These are phyloP conservation scores for Drosophila aldrichi DNA, from an alignment of 2,888 invertebrate genomes.

Conservation along the genomic window DNA sequence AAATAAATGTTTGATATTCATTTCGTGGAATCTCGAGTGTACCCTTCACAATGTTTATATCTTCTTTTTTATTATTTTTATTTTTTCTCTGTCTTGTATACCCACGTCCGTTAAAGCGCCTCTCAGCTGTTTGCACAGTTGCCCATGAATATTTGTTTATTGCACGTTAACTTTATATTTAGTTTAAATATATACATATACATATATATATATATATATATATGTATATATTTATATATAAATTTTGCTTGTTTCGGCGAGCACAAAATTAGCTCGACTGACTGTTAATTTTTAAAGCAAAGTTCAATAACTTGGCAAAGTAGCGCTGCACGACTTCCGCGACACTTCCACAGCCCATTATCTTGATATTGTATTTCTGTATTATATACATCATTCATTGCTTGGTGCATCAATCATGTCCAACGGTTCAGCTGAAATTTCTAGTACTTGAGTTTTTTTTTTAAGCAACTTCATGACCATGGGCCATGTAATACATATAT, in stretches of 20 bases:
- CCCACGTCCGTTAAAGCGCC: constrained; percentile 9
- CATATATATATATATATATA: not conserved
- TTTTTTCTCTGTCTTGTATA: not conserved
- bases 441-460: constrained; percentile 13
- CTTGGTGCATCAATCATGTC: constrained; percentile 47
- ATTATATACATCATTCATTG: not conserved
- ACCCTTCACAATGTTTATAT: constrained; percentile 16
- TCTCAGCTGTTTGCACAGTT: constrained; percentile 31
- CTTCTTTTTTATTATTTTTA: not conserved
- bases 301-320: constrained; percentile 53
- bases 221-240: no score
- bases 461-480: constrained; percentile 37
- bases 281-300: constrained; percentile 46
- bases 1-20: constrained; percentile 27
- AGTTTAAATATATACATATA: constrained; percentile 10
- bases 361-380: constrained; percentile 3
- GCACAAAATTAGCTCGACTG: constrained; percentile 32
- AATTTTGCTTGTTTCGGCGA: constrained; percentile 2
- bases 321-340: constrained; percentile 39
- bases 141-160: constrained; percentile 49
- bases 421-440: constrained; percentile 24
- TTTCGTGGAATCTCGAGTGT: constrained; percentile 32
- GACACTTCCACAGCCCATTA: constrained; percentile 48
- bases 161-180: constrained; percentile 40
- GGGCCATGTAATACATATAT: constrained; percentile 60